Evolutionary conservation across 2,113 vertebrate species (phyloP).

Genomic region (Zosterops borbonicus): DNA sequence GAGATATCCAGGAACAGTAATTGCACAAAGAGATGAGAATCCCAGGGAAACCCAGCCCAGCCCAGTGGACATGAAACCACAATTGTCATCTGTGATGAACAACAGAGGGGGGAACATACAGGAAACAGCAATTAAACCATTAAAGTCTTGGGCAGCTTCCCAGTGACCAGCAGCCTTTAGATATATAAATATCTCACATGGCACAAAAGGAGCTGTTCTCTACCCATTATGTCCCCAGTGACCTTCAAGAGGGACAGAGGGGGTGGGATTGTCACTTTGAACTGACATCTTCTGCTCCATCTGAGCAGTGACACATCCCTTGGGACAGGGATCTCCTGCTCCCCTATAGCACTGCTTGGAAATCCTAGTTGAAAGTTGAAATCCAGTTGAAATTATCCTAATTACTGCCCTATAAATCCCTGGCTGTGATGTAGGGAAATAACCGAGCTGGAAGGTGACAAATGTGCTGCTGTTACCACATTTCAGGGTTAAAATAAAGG

Average conservation of each 20-base stretch:
- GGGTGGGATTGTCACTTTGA: background rate
- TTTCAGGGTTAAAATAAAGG: background rate
- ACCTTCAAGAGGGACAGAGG: background rate
- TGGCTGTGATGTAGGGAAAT: fast-evolving
- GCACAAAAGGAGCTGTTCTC: conserved; percentile 1
- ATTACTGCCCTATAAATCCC: background rate
- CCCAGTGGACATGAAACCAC: background rate
- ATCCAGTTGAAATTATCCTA: background rate
- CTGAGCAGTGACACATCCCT: background rate
- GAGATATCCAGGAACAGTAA: background rate
- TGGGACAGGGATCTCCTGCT: background rate
- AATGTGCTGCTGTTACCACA: background rate
- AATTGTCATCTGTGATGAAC: conserved; percentile 59
- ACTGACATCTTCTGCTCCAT: background rate
- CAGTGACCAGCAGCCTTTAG: conserved; percentile 9
- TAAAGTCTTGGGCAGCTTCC: conserved; percentile 51
- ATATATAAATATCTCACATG: conserved; percentile 15
- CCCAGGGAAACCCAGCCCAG: background rate
- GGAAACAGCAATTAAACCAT: conserved; percentile 58
- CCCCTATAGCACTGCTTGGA: fast-evolving
- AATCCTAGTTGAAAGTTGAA: background rate
- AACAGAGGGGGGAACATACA: conserved; percentile 32
- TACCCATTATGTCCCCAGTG: background rate
- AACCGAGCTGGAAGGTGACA: background rate
- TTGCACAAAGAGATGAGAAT: background rate